Conservation (phyloP, 2,113 vertebrate species). For the Pontoporia blainvillei region DNA sequence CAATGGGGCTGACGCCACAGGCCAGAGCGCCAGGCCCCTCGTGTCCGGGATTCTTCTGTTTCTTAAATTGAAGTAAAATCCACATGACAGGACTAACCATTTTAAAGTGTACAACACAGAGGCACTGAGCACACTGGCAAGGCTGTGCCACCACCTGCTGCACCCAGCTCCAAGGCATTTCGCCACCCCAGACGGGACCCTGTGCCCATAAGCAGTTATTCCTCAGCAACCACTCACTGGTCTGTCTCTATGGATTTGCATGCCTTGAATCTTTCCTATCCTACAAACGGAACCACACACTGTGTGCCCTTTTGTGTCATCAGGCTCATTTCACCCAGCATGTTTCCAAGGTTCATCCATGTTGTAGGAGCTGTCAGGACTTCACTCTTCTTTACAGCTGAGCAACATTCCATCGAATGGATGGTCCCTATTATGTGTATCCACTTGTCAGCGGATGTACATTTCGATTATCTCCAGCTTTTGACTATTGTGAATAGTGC, state of each 20-base stretch:
- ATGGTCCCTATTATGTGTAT: rapidly evolving
- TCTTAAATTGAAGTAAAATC: background rate
- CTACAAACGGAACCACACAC: background rate
- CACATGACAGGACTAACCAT: background rate
- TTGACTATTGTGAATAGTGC: background rate
- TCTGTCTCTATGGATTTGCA: background rate
- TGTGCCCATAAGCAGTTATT: rapidly evolving
- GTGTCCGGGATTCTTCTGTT: background rate
- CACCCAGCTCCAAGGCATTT: background rate
- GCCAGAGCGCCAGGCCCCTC: background rate
- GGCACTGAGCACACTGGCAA: no score
- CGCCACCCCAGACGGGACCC: rapidly evolving
- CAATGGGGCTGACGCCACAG: background rate
- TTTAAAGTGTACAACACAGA: background rate
- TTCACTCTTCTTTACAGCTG: background rate
- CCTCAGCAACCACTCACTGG: background rate
- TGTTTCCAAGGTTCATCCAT: rapidly evolving
- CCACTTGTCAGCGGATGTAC: background rate
- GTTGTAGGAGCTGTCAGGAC: background rate
- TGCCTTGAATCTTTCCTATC: background rate
- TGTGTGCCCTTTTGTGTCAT: no score
- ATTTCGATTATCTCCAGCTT: background rate
- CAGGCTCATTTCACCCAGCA: no score
- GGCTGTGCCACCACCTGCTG: background rate
- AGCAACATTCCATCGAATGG: rapidly evolving